Percentiles rank a stretch among this genome's conserved stretches.
These are phyloP conservation scores for Cyphomyrus discorhynchus DNA, from an alignment of 2,113 vertebrate genomes.

Conservation along the genomic window DNA sequence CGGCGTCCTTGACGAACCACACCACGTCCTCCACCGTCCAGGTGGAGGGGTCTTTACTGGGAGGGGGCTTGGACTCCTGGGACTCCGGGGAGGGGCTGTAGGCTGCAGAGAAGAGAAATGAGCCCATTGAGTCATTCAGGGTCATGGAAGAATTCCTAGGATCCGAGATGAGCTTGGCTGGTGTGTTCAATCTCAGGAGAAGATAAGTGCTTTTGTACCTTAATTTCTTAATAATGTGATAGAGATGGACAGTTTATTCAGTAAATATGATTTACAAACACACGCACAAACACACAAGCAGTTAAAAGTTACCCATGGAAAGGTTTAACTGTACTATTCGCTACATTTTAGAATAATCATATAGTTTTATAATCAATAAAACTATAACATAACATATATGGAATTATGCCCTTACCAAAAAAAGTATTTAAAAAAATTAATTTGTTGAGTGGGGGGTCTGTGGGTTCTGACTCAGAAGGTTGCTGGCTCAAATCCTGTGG, in stretches of 20 bases:
- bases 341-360: not conserved
- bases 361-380: not conserved
- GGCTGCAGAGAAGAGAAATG: conserved; percentile 54
- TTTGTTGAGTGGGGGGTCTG: not conserved
- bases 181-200: not conserved
- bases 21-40: conserved; percentile 91
- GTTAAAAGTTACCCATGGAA: not conserved
- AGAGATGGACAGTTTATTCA: not conserved
- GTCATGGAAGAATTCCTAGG: not conserved
- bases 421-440: not conserved
- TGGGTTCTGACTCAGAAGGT: not conserved
- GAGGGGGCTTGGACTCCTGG: conserved; percentile 60
- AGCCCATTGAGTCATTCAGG: not conserved
- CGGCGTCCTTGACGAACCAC: conserved; percentile 88
- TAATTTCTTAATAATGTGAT: not conserved
- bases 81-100: conserved; percentile 68
- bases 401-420: not conserved
- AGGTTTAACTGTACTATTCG: not conserved
- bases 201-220: not conserved
- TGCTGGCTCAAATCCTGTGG: not conserved
- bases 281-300: not conserved
- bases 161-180: not conserved
- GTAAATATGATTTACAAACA: not conserved
- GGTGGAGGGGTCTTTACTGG: conserved; percentile 76
- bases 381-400: not conserved